These are phyloP conservation scores for Melieria omissa DNA, from an alignment of 2,888 invertebrate genomes.

Conservation along the genomic window DNA sequence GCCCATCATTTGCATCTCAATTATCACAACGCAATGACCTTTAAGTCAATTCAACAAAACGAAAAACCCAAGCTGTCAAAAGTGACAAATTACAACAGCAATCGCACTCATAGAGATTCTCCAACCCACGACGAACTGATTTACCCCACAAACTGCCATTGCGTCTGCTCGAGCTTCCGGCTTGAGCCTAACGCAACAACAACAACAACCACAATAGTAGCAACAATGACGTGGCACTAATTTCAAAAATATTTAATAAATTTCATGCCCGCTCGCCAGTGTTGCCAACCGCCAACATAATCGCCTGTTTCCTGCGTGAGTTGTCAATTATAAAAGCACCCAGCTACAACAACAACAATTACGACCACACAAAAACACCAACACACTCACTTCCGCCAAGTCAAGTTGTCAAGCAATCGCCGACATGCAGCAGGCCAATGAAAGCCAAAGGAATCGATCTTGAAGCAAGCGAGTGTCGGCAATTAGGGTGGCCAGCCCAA, in stretches of 20 bases:
- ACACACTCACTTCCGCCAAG: conserved; percentile 9
- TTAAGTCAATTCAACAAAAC: too few species aligned
- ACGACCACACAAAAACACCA: conserved; percentile 9
- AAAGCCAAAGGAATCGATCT: conserved; percentile 36
- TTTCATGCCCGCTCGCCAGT: conserved; percentile 46
- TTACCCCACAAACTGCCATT: too few species aligned
- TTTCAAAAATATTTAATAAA: conserved; percentile 36
- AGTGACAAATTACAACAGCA: conserved; percentile 21
- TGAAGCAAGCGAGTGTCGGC: conserved; percentile 3
- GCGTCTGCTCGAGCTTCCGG: too few species aligned
- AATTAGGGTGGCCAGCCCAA: too few species aligned
- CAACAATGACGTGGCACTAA: conserved; percentile 16
- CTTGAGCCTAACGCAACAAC: too few species aligned
- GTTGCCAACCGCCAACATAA: conserved; percentile 52
- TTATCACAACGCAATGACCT: too few species aligned
- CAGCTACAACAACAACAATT: conserved; percentile 24
- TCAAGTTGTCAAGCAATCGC: conserved; percentile 9
- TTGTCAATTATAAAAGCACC: conserved; percentile 54
- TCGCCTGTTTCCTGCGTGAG: conserved; percentile 64
- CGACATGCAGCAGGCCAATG: conserved; percentile 6
- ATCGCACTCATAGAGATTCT: neutral
- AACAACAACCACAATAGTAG: too few species aligned
- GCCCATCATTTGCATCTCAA: too few species aligned
- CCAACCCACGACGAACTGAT: neutral
- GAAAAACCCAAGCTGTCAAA: conserved; percentile 1